phyloP scores from a whole-genome alignment of 2,113 vertebrate genomes.

The Podocnemis expansa region DNA sequence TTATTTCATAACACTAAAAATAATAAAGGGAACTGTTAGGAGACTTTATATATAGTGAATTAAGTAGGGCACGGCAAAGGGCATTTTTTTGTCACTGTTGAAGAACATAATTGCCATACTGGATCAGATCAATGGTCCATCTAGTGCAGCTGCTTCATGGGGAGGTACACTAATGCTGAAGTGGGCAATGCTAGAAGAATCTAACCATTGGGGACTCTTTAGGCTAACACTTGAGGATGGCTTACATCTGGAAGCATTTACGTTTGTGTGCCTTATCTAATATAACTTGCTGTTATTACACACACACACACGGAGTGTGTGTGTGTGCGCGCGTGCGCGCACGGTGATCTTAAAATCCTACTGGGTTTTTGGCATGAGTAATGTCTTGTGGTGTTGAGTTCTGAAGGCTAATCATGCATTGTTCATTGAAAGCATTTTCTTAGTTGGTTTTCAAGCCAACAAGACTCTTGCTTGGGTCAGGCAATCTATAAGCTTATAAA shows the following conservation, averaged over 20 bases:
- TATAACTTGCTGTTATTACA: neutral
- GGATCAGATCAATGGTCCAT: neutral
- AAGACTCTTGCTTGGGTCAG: neutral
- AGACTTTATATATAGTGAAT: too few relatives aligned
- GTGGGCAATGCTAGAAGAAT: neutral
- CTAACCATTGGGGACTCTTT: neutral
- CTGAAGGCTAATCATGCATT: too few relatives aligned
- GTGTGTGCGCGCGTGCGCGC: too few relatives aligned
- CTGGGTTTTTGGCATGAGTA: constrained; percentile 14
- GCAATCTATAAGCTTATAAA: too few relatives aligned
- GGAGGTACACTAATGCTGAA: neutral
- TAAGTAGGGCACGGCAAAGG: neutral
- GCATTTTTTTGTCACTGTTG: neutral
- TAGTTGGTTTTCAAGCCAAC: constrained; percentile 24
- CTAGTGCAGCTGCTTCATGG: neutral
- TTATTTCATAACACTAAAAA: neutral
- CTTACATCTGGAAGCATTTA: neutral
- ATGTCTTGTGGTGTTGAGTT: neutral
- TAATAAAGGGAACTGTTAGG: too few relatives aligned
- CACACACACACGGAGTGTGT: neutral
- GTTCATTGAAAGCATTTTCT: constrained; percentile 23
- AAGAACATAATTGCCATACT: neutral
- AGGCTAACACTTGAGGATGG: neutral
- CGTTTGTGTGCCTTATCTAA: neutral
- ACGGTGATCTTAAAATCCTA: rapidly evolving